Evolutionary conservation across 2,888 invertebrate species (phyloP).

Genomic region (Hydroisotoma schaefferi): DNA sequence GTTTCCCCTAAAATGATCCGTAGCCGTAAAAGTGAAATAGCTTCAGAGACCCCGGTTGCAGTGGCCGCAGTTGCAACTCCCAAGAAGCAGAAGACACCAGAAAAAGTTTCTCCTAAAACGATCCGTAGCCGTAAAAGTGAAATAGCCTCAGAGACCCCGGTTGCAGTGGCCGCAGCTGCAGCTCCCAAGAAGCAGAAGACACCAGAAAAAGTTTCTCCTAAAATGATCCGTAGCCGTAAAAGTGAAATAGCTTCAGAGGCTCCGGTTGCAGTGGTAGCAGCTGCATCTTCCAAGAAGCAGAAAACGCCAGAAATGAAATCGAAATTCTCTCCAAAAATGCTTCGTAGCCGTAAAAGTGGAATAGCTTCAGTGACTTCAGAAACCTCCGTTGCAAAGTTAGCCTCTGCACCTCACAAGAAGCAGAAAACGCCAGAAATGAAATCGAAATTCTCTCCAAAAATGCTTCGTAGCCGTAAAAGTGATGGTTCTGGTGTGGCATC

Average conservation of each 20-base stretch:
- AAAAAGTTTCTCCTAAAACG: not conserved
- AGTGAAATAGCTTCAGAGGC: not conserved
- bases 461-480: constrained; percentile 25
- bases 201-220: not conserved
- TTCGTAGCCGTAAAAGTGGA: constrained; percentile 7
- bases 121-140: not conserved
- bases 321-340: constrained; percentile 19
- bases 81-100: not conserved
- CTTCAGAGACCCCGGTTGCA: not conserved
- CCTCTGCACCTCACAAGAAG: constrained; percentile 1
- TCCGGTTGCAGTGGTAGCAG: not conserved
- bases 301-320: constrained; percentile 4
- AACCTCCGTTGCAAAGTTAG: not conserved
- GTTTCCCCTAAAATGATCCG: constrained; percentile 28
- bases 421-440: not conserved
- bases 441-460: constrained; percentile 29
- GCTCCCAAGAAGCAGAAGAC: constrained; percentile 3
- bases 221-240: not conserved
- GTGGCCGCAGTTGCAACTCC: not conserved
- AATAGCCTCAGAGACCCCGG: not conserved
- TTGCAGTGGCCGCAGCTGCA: not conserved
- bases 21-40: constrained; percentile 21
- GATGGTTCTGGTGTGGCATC: not conserved
- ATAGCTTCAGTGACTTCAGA: not conserved
- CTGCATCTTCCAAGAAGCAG: not conserved